Base-by-base conservation (phyloP, 2,113 vertebrate species). In the Catagonus wagneri region DNA sequence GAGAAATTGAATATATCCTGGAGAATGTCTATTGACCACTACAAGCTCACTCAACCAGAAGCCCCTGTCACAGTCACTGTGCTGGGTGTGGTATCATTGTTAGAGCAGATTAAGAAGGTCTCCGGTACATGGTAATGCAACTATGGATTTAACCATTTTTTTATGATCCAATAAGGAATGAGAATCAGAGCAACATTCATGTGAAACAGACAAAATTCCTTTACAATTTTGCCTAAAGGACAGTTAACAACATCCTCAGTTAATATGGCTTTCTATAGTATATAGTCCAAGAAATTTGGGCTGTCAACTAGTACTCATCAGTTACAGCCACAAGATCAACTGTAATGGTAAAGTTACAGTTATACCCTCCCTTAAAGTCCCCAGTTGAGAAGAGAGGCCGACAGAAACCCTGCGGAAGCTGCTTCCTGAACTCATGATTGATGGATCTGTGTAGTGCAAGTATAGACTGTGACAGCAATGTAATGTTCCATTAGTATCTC, bases 131-230 rank as follows among this genome's bases (percentile, higher is more conserved):
- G 44, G n/a, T 52, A 44, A n/a, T 71, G 12, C n/a, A 72, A 34
- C 72, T 27, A 95, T 12, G 34, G 27, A 72, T 34, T 19, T 86
- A 34, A 71, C 29, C 19, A 72, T 29, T 60, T 89, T 89, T 54
- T 72, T 34, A 44, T 86, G 68, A 58, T 19, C 60, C 68, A 63
- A 34, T 72, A 39, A 85, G 29, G 9, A 85, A 76, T 83, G 61
- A 83, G 8, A 83, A 79, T 63, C 36, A 81, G 27, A 92, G 74
- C 80, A 56, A 58, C 14, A 50, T 34, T 94, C 68, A 68, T 14
- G 56, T 60, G 36, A 90, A 86, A 80, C 75, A 87, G 44, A 72
- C 6, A 58, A 87, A 87, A 89, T 74, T 74, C 58, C 75, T 87
- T 56, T 87, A 74, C 13, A 56, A 25, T 58, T 92, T 52, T 92